phyloP scores from a whole-genome alignment of 2,888 invertebrate genomes.

The Hirtodrosophila confusa region DNA sequence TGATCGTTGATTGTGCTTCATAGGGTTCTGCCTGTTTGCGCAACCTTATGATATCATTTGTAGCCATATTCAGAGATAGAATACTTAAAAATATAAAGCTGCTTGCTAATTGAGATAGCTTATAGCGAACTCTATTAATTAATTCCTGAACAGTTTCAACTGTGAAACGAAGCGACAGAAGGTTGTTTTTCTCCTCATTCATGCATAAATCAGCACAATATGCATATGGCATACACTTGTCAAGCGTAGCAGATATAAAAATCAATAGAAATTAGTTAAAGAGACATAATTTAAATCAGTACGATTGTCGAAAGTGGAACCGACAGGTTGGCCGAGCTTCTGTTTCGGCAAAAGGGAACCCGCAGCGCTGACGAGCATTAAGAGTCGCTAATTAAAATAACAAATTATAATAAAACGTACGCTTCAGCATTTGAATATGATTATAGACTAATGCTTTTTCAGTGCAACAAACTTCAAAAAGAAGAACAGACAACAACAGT shows the following conservation, averaged over 20 bases:
- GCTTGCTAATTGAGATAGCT: too few species aligned
- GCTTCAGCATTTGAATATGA: conserved; percentile 66
- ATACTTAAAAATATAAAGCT: too few species aligned
- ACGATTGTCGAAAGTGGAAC: conserved; percentile 69
- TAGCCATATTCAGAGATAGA: too few species aligned
- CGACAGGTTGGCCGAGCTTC: conserved; percentile 71
- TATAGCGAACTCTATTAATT: too few species aligned
- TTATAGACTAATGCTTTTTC: conserved; percentile 54
- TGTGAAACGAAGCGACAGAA: too few species aligned
- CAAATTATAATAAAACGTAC: conserved; percentile 69
- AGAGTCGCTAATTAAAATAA: conserved; percentile 64
- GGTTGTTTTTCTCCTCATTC: too few species aligned
- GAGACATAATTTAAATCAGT: conserved; percentile 67
- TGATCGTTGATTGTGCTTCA: too few species aligned
- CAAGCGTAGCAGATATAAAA: conserved; percentile 60
- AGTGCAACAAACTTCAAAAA: conserved; percentile 30
- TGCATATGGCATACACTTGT: conserved; percentile 31
- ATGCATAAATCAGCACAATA: background rate
- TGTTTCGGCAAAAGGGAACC: conserved; percentile 50
- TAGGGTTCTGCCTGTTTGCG: too few species aligned
- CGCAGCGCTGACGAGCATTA: conserved; percentile 2
- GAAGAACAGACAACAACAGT: conserved; percentile 7
- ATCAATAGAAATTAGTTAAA: conserved; percentile 68
- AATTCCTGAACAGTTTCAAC: background rate
- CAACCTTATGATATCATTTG: too few species aligned